Conservation (phyloP, 1,140 invertebrate species). For the Hylaeus anthracinus region DNA sequence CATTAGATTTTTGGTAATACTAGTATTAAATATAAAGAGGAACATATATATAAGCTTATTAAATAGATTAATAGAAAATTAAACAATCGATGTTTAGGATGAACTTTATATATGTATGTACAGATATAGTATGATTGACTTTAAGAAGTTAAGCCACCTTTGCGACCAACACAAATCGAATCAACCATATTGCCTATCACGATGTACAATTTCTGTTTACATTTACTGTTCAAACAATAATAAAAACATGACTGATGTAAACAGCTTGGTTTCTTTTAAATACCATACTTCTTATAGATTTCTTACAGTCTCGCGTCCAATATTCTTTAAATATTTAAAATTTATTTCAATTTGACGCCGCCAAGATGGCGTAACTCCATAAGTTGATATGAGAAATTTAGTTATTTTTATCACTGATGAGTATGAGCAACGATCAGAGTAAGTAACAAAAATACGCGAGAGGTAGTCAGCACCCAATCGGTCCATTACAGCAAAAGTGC, state of each 20-base stretch:
- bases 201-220: no score
- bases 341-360: no score
- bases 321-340: no score
- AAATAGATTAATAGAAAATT: neutral
- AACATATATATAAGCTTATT: neutral
- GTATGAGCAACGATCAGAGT: slow-evolving; percentile 15
- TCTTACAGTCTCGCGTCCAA: no score
- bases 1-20: neutral
- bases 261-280: no score
- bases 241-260: no score
- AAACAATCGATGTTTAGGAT: neutral
- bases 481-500: no score
- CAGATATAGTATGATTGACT: neutral
- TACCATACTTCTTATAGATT: no score
- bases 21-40: neutral
- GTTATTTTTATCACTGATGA: neutral
- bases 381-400: no score
- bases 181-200: no score
- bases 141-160: no score
- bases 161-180: no score
- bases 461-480: neutral
- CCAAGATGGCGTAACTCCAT: neutral
- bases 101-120: neutral
- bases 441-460: neutral
- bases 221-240: neutral